Evolutionary conservation across 2,113 vertebrate species (phyloP).

Genomic region (Actenoides lindsayi): DNA sequence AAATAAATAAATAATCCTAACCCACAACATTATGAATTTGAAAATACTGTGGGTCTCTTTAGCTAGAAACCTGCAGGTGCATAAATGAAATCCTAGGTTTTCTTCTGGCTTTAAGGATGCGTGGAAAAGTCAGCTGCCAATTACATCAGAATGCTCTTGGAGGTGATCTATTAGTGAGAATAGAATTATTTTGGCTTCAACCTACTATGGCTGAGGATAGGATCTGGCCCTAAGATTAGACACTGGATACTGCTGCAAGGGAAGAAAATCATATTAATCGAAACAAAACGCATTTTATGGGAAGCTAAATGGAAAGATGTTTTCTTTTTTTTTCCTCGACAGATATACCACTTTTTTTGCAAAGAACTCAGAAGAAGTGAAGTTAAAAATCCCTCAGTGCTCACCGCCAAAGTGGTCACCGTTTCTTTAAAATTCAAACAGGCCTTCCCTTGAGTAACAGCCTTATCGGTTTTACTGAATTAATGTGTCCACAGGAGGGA

Average conservation of each 20-base stretch:
- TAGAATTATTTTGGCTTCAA: background rate
- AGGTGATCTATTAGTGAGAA: background rate
- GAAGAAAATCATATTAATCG: background rate
- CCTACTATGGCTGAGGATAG: background rate
- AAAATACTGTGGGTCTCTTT: background rate
- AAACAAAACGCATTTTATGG: background rate
- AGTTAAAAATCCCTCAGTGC: slow-evolving; percentile 41
- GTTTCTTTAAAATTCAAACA: slow-evolving; percentile 64
- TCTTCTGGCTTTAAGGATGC: background rate
- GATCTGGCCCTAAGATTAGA: background rate
- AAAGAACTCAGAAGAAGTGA: background rate
- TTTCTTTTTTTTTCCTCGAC: background rate
- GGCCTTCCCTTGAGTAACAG: slow-evolving; percentile 45
- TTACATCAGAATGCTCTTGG: background rate
- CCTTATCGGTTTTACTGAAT: slow-evolving; percentile 67
- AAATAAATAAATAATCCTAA: background rate
- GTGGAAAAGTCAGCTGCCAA: background rate
- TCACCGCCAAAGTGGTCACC: slow-evolving; percentile 38
- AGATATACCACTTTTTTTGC: background rate
- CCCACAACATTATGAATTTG: background rate
- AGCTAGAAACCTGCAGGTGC: background rate
- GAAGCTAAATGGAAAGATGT: background rate
- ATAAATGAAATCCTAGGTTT: background rate
- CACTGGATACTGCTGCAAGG: background rate
- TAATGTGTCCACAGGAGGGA: slow-evolving; percentile 68